Evolutionary conservation across 1,140 invertebrate species (phyloP).

Genomic region (Ridgeia piscesae): DNA sequence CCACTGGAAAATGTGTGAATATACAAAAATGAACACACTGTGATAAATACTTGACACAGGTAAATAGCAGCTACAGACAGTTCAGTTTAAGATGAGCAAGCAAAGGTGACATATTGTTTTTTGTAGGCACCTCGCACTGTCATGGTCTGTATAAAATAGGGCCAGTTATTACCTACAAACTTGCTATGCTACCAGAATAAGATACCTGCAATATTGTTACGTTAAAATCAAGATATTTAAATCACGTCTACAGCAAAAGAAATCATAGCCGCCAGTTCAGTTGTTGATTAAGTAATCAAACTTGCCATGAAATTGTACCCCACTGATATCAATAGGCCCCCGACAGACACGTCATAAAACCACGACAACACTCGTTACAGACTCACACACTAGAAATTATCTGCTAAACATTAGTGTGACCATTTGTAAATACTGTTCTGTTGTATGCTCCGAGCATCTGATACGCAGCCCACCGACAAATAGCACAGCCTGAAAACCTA

Average conservation of each 20-base stretch:
- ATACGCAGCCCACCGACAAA: too few relatives aligned
- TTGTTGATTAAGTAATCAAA: neutral
- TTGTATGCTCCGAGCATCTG: too few relatives aligned
- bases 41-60: neutral
- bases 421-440: too few relatives aligned
- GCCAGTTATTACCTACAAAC: neutral
- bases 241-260: neutral
- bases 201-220: neutral
- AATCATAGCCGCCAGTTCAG: neutral
- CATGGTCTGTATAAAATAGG: neutral
- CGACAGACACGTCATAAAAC: neutral
- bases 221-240: neutral
- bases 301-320: neutral
- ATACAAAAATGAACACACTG: neutral
- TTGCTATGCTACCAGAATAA: neutral
- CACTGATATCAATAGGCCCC: neutral
- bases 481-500: too few relatives aligned
- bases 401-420: neutral
- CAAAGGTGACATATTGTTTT: neutral
- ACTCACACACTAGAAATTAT: neutral
- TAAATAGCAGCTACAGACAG: neutral
- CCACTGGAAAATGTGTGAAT: neutral
- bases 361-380: neutral
- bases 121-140: neutral
- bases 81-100: neutral